Conservation (phyloP, 2,888 invertebrate genomes). For the Unio delphinus region DNA sequence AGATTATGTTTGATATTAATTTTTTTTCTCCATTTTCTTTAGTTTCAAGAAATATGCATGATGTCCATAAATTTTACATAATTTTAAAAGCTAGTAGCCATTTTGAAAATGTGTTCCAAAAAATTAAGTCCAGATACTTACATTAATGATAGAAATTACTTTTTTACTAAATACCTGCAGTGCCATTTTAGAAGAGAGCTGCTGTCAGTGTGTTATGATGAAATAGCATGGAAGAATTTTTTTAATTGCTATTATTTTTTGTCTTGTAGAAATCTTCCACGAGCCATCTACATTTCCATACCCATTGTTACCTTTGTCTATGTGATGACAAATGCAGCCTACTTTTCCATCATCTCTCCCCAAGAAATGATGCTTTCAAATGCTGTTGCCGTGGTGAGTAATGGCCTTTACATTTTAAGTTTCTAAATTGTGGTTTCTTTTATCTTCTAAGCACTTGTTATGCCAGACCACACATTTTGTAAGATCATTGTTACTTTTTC, state of each 20-base stretch:
- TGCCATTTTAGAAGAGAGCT: too few relatives aligned
- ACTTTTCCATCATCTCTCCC: conserved; percentile 88
- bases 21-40: too few relatives aligned
- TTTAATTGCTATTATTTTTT: neutral
- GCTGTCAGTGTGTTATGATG: too few relatives aligned
- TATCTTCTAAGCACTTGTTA: neutral
- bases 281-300: conserved; percentile 94
- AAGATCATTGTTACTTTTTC: neutral
- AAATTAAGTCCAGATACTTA: too few relatives aligned
- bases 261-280: conserved; percentile 85
- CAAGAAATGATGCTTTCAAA: conserved; percentile 85
- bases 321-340: conserved; percentile 90
- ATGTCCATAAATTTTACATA: too few relatives aligned
- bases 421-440: neutral
- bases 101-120: too few relatives aligned
- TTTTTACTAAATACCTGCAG: too few relatives aligned
- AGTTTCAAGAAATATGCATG: too few relatives aligned
- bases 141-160: too few relatives aligned
- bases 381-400: conserved; percentile 88
- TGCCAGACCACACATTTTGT: neutral
- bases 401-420: neutral
- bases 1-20: too few relatives aligned
- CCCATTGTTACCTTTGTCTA: conserved; percentile 92
- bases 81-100: too few relatives aligned
- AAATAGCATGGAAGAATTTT: too few relatives aligned